Evolutionary conservation across 1,140 invertebrate genomes (phyloP).

Genomic region (Alviniconcha marisindica): DNA sequence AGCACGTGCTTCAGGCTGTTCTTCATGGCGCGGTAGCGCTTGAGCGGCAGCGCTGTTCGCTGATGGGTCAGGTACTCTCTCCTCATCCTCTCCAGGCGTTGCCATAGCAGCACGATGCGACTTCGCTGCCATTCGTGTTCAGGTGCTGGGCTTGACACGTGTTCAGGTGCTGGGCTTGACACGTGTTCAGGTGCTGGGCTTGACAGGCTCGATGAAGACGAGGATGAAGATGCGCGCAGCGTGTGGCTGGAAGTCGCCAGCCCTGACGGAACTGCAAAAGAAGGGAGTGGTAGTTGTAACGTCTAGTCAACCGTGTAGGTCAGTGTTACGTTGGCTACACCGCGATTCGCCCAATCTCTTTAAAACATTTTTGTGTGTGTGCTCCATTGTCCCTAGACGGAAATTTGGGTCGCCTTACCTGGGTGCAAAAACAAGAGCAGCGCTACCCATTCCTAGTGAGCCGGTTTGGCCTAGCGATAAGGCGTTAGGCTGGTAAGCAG

Average conservation of each 20-base stretch:
- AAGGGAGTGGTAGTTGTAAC: neutral
- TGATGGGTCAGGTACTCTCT: neutral
- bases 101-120: constrained; percentile 12
- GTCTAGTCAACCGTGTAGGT: too few species aligned
- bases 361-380: too few species aligned
- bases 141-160: neutral
- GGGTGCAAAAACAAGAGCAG: too few species aligned
- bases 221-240: neutral
- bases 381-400: too few species aligned
- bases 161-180: neutral
- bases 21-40: constrained; percentile 25
- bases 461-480: too few species aligned
- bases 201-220: neutral
- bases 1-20: neutral
- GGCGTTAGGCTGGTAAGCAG: too few species aligned
- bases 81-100: constrained; percentile 7
- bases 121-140: constrained; percentile 15
- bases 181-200: neutral
- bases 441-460: too few species aligned
- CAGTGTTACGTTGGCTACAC: too few species aligned
- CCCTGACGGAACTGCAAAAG: neutral
- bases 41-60: neutral
- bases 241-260: neutral
- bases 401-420: too few species aligned
- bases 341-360: too few species aligned